Base-by-base conservation (phyloP, 1,140 invertebrate species). In the Artemia franciscana region DNA sequence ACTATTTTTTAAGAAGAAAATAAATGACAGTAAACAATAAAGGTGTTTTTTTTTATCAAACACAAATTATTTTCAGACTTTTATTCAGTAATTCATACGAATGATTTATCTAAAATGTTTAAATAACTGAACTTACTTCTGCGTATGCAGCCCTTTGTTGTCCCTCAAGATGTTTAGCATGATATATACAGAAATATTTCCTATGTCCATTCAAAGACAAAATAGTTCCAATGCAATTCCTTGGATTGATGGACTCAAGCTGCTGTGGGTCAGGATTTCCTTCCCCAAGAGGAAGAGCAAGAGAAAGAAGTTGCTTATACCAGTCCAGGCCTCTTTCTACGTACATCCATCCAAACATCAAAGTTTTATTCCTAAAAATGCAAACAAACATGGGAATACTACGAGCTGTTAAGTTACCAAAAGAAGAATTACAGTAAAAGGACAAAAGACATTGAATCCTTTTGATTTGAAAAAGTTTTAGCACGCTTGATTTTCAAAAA, bases 111-210 rank as follows among this genome's bases (percentile, higher is more conserved):
- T n/a, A n/a, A n/a, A n/a, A n/a, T n/a, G n/a, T n/a, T n/a, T n/a
- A n/a, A n/a, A n/a, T n/a, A n/a, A n/a, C n/a, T n/a, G n/a, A n/a
- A n/a, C n/a, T n/a, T n/a, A n/a, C n/a, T n/a, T n/a, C n/a, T n/a
- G n/a, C n/a, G n/a, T n/a, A n/a, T n/a, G n/a, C n/a, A n/a, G 39
- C 21, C 7, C 24, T 26, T 12, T 30, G 26, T 27, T 60, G 60
- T 15, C 26, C 56, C 61, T 82, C 82, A 21, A 80, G 80, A 73
- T 92, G 88, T 72, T 92, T 94, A 28, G 92, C 90, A 75, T 98
- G 93, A 75, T 95, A 98, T 77, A 98, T 92, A 71, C 90, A 96
- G 76, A 96, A 97, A 74, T 97, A 97, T 74, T 92, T 91, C 59
- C 92, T 78, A 73, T 91, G 88, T 4, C 93, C 93, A 76, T 97